A percentile compares a stretch with the other conserved stretches of the same genome.
phyloP scores from a whole-genome alignment of 2,797 vertebrate genomes.

The Platalea minor region DNA sequence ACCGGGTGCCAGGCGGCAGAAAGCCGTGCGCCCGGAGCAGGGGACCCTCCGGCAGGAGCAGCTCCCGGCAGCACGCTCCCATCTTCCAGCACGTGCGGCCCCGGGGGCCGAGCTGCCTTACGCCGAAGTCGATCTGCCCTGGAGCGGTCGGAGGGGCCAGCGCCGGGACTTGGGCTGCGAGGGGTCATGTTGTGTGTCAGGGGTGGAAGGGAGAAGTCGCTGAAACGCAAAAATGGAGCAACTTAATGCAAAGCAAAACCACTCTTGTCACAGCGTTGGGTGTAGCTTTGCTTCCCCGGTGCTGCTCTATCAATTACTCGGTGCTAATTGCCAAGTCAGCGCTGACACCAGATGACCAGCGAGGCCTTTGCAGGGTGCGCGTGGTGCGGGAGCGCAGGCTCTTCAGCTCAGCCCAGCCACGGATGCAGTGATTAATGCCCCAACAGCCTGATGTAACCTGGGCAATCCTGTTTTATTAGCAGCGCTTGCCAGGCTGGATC shows the following conservation, averaged over 20 bases:
- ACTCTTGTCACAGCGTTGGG: accelerated
- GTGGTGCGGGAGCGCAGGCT: background rate
- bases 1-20: background rate
- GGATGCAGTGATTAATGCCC: accelerated
- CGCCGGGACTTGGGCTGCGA: accelerated
- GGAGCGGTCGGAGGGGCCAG: background rate
- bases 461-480: background rate
- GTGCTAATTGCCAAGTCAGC: background rate
- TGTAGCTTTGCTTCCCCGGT: background rate
- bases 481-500: background rate
- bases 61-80: accelerated
- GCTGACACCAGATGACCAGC: background rate
- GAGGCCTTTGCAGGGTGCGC: accelerated
- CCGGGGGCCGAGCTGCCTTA: accelerated
- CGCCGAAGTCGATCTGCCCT: accelerated
- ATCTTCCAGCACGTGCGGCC: background rate
- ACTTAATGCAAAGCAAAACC: background rate
- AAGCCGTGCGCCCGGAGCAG: accelerated
- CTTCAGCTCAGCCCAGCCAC: background rate
- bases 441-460: background rate
- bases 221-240: background rate
- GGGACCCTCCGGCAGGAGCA: background rate
- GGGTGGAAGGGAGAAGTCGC: background rate
- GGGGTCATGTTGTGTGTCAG: accelerated
- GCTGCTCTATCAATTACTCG: background rate